phyloP scores from a whole-genome alignment of 2,113 vertebrate genomes.

The Todiramphus chloris region DNA sequence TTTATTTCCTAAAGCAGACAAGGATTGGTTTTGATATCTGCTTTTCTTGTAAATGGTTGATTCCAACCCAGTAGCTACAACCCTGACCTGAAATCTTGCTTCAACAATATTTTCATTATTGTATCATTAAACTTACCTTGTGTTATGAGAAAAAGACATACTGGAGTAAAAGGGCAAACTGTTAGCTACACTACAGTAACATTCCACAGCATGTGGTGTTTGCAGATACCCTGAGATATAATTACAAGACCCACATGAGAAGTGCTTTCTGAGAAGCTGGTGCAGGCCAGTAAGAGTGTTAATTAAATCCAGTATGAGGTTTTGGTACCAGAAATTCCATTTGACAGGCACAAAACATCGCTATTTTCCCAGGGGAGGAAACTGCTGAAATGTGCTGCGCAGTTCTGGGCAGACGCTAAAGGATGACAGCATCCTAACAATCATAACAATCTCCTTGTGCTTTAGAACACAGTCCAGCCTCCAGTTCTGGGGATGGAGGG shows the following conservation, averaged over 20 bases:
- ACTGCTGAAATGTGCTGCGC: neutral
- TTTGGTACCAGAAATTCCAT: neutral
- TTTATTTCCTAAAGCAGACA: neutral
- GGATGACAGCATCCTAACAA: neutral
- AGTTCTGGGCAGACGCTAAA: neutral
- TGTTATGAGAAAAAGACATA: neutral
- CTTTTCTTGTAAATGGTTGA: neutral
- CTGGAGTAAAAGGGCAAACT: neutral
- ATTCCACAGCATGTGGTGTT: neutral
- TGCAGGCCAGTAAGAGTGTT: neutral
- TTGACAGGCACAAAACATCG: neutral
- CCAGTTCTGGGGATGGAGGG: neutral
- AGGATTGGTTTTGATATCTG: neutral
- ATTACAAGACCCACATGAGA: neutral
- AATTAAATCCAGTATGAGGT: neutral
- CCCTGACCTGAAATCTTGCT: neutral
- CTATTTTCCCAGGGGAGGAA: neutral
- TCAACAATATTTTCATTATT: neutral
- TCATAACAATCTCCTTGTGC: neutral
- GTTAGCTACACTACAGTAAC: neutral
- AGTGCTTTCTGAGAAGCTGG: neutral
- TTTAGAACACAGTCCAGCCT: neutral
- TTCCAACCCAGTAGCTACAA: neutral
- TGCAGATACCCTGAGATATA: neutral
- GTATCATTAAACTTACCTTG: neutral